Conservation (phyloP, 2,797 vertebrate species). For the Enteromius afrohamiltoni region DNA sequence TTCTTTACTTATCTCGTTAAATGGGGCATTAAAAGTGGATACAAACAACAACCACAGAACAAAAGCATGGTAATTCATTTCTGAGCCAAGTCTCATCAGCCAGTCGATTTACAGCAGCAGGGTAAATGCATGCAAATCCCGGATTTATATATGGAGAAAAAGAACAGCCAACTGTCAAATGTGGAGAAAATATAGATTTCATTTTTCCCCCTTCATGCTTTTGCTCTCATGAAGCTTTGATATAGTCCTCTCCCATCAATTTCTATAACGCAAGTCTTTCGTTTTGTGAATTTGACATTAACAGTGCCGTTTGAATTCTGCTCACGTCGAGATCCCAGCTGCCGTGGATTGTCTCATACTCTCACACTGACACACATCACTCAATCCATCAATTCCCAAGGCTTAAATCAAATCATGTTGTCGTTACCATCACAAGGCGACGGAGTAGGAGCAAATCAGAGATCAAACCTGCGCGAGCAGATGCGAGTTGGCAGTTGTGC, state of each 20-base stretch:
- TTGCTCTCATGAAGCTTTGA: constrained; percentile 32
- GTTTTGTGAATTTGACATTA: constrained; percentile 59
- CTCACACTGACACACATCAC: constrained; percentile 65
- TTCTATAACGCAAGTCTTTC: constrained; percentile 56
- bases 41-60: constrained; percentile 45
- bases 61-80: constrained; percentile 52
- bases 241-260: constrained; percentile 57
- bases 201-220: constrained; percentile 1
- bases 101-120: constrained; percentile 37
- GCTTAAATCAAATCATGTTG: constrained; percentile 67
- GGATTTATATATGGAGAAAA: constrained; percentile 56
- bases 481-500: neutral
- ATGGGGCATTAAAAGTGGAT: constrained; percentile 39
- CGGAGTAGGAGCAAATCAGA: constrained; percentile 49
- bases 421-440: constrained; percentile 60
- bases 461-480: constrained; percentile 31
- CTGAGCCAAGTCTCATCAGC: constrained; percentile 39
- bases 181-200: constrained; percentile 40
- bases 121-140: constrained; percentile 45
- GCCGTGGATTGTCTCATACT: constrained; percentile 50
- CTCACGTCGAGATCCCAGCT: constrained; percentile 49
- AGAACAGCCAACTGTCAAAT: constrained; percentile 53
- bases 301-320: constrained; percentile 48
- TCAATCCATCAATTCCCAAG: constrained; percentile 56
- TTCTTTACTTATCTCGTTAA: constrained; percentile 39